Percentiles rank a stretch among this genome's conserved stretches.
Evolutionary conservation across 2,113 vertebrate genomes (phyloP).

Genomic region (Aphelocoma coerulescens): DNA sequence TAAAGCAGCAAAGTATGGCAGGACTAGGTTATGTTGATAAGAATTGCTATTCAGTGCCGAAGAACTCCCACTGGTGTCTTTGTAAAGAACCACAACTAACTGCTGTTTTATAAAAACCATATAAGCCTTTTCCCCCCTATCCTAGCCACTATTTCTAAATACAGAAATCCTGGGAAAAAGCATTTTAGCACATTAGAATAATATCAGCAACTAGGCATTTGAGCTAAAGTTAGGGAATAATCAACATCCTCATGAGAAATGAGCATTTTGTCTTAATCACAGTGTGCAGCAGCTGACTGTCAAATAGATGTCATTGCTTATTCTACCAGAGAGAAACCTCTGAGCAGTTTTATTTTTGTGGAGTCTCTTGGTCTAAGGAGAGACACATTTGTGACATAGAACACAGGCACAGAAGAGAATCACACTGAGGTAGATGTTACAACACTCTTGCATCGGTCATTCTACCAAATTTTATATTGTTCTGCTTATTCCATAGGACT

Average conservation of each 20-base stretch:
- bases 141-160: background rate
- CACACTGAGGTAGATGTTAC: background rate
- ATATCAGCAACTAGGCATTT: background rate
- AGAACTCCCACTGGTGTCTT: background rate
- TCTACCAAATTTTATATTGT: background rate
- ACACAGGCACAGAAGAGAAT: background rate
- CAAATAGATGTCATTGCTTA: background rate
- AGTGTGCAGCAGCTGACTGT: background rate
- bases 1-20: background rate
- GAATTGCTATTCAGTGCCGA: background rate
- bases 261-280: background rate
- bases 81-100: background rate
- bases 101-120: background rate
- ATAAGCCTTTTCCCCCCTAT: background rate
- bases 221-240: slow-evolving; percentile 1
- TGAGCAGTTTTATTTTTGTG: background rate
- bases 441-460: background rate
- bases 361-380: background rate
- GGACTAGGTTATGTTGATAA: background rate
- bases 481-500: background rate
- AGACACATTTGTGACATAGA: background rate
- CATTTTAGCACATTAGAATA: background rate
- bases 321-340: background rate
- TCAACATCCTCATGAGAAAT: background rate
- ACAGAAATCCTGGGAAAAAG: background rate